phyloP scores from a whole-genome alignment of 1,140 invertebrate genomes.

The Dinoponera quadriceps region DNA sequence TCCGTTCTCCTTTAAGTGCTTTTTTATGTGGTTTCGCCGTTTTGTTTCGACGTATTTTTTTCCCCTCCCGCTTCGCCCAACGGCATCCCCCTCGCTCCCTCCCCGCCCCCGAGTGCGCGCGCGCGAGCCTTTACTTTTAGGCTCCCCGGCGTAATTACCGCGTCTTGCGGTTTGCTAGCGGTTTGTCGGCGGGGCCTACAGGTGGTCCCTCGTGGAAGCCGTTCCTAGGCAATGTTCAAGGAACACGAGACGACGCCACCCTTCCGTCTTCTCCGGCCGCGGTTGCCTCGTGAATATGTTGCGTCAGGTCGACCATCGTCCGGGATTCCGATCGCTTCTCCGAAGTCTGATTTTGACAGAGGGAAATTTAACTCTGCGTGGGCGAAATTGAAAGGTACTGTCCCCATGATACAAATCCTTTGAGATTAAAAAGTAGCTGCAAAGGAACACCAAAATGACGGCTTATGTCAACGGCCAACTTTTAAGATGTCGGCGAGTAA shows the following conservation, averaged over 20 bases:
- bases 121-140: conserved; percentile 69
- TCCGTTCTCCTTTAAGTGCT: conserved; percentile 78
- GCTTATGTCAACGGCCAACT: too few species aligned
- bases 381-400: too few species aligned
- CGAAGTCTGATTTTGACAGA: too few species aligned
- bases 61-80: conserved; percentile 49
- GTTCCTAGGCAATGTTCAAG: conserved; percentile 51
- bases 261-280: conserved; percentile 35
- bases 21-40: conserved; percentile 82
- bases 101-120: conserved; percentile 5
- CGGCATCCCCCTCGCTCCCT: conserved; percentile 52
- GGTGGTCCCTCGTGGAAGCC: conserved; percentile 73
- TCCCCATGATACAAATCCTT: too few species aligned
- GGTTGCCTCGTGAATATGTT: conserved; percentile 34
- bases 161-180: conserved; percentile 78
- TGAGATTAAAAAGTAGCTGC: too few species aligned
- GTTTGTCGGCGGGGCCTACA: conserved; percentile 74
- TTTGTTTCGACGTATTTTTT: conserved; percentile 80
- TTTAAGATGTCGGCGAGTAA: too few species aligned
- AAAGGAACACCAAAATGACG: too few species aligned
- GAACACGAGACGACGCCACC: conserved; percentile 48
- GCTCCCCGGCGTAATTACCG: conserved; percentile 76
- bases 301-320: conserved; percentile 11
- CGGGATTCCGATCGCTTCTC: neutral
- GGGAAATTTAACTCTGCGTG: too few species aligned